phyloP scores from a whole-genome alignment of 1,140 invertebrate species.

The Zaprionus tsacasi region DNA sequence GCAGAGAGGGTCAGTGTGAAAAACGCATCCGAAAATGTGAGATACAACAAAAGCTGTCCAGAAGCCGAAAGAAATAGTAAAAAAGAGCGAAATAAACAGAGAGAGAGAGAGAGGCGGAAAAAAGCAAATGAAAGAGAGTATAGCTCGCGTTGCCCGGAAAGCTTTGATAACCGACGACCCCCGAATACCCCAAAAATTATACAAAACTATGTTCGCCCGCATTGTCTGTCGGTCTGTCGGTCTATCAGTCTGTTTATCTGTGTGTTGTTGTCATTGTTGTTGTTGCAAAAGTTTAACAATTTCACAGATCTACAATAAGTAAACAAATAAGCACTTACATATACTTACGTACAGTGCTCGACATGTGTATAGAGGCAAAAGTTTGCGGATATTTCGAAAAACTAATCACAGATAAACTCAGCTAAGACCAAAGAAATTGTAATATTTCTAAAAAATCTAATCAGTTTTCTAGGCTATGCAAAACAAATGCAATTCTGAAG shows the following conservation, averaged over 20 bases:
- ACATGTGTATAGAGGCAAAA: not conserved
- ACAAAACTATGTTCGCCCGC: not conserved
- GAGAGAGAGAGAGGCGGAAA: not conserved
- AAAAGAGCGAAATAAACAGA: not conserved
- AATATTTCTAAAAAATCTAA: no score
- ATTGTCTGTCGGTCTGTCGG: not conserved
- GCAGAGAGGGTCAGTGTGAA: not conserved
- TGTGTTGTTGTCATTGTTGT: not conserved
- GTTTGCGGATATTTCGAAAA: not conserved
- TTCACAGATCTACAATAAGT: conserved; percentile 30
- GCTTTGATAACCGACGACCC: not conserved
- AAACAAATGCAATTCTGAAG: no score
- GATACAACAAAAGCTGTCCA: not conserved
- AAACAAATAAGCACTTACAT: conserved; percentile 23
- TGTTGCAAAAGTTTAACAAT: conserved; percentile 11
- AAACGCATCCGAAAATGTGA: conserved; percentile 4
- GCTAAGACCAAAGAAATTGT: no score
- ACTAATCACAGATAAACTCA: no score
- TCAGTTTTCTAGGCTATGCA: no score
- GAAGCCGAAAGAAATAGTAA: not conserved
- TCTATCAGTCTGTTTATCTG: not conserved
- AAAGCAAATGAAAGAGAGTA: not conserved
- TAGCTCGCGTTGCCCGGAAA: not conserved
- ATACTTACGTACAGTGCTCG: conserved; percentile 19
- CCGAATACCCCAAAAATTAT: not conserved